phyloP scores from a whole-genome alignment of 2,888 invertebrate species.

The Drosophila mercatorum region DNA sequence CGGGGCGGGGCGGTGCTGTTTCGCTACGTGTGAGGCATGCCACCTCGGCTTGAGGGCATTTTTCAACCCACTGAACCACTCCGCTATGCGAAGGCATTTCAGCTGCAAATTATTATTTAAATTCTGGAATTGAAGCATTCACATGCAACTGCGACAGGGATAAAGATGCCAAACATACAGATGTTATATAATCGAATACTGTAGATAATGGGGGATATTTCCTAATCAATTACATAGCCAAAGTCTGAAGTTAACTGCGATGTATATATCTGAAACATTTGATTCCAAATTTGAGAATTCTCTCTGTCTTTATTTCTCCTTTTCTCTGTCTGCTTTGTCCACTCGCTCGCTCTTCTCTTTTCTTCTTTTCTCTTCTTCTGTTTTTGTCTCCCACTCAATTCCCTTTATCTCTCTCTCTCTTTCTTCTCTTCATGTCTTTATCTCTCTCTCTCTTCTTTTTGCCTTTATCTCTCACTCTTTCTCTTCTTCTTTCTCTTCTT shows the following conservation, averaged over 20 bases:
- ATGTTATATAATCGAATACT: no score
- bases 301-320: neutral
- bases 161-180: no score
- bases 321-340: neutral
- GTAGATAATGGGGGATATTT: neutral
- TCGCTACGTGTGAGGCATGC: slow-evolving; percentile 1
- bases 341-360: no score
- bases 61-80: neutral
- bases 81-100: neutral
- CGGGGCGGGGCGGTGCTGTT: neutral
- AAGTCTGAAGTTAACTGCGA: no score
- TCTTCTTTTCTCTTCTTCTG: no score
- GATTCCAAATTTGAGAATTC: no score
- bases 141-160: neutral
- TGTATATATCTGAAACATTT: no score
- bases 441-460: neutral
- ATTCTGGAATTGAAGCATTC: neutral
- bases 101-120: slow-evolving; percentile 2
- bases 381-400: neutral
- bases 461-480: neutral
- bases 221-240: neutral
- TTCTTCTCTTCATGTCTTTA: neutral
- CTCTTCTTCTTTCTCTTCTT: neutral
- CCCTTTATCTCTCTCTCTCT: neutral
- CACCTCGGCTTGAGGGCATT: neutral